Percentiles rank a stretch among this genome's conserved stretches.
phyloP scores from a whole-genome alignment of 1,140 invertebrate genomes.

The Drosophila punjabiensis region DNA sequence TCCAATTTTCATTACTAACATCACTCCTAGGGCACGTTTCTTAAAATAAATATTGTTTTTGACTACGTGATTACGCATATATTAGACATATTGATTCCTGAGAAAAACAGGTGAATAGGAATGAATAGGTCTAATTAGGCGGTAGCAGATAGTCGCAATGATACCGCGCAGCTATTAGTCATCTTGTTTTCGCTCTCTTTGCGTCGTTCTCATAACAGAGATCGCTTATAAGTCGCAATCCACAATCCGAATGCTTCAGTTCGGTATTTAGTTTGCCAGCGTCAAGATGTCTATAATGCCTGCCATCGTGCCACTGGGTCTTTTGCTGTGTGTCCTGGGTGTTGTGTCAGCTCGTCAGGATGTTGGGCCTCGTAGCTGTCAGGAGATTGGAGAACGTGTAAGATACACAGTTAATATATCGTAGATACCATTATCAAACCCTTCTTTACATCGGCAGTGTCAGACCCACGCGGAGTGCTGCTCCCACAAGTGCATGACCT shows the following conservation, averaged over 20 bases:
- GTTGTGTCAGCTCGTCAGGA: slow-evolving; percentile 18
- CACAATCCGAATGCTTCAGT: slow-evolving; percentile 42
- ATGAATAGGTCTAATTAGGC: slow-evolving; percentile 14
- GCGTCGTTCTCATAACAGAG: slow-evolving; percentile 11
- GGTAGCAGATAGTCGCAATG: slow-evolving; percentile 31
- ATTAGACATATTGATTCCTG: slow-evolving; percentile 10
- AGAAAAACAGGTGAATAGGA: background rate
- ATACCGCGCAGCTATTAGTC: slow-evolving; percentile 9
- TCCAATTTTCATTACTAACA: background rate
- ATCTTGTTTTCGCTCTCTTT: slow-evolving; percentile 5
- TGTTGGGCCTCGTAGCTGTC: slow-evolving; percentile 23
- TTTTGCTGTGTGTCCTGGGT: slow-evolving; percentile 30
- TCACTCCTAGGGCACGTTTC: background rate
- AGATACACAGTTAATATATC: slow-evolving; percentile 18
- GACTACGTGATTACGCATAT: slow-evolving; percentile 9
- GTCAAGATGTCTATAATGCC: slow-evolving; percentile 50
- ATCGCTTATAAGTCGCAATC: slow-evolving; percentile 30
- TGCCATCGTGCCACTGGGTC: slow-evolving; percentile 2
- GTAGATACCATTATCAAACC: background rate
- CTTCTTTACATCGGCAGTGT: slow-evolving; percentile 47
- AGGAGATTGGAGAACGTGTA: slow-evolving; percentile 60
- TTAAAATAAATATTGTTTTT: slow-evolving; percentile 2
- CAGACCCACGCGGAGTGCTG: slow-evolving; percentile 75
- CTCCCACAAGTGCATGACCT: slow-evolving; percentile 75
- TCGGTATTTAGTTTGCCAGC: slow-evolving; percentile 32